Conservation (phyloP, 1,140 invertebrate species). For the Zaprionus kolodkinae region DNA sequence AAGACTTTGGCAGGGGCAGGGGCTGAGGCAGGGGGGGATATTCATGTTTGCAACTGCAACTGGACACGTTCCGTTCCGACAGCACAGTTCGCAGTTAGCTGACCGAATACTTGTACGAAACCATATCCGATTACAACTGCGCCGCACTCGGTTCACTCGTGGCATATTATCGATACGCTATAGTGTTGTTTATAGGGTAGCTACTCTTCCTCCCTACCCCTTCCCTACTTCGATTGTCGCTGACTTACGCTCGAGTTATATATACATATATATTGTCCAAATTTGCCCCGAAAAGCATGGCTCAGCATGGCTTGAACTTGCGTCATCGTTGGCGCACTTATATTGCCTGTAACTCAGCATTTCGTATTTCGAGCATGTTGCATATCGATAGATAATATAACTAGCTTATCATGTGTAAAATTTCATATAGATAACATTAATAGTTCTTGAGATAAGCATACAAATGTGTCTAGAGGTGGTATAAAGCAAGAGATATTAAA, state of each 20-base stretch:
- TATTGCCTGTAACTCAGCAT: neutral
- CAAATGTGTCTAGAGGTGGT: neutral
- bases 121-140: slow-evolving; percentile 23
- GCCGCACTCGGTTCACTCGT: slow-evolving; percentile 28
- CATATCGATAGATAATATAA: neutral
- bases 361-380: neutral
- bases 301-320: neutral
- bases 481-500: neutral
- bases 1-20: neutral
- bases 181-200: slow-evolving; percentile 24
- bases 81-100: neutral
- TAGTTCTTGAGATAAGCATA: neutral
- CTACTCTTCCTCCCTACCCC: neutral
- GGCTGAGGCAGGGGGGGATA: no score
- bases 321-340: neutral
- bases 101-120: slow-evolving; percentile 10
- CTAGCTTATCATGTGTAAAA: neutral
- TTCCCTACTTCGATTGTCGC: no score
- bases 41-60: neutral
- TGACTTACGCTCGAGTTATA: no score
- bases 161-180: slow-evolving; percentile 16
- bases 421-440: neutral
- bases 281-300: neutral
- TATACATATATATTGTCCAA: slow-evolving; percentile 17
- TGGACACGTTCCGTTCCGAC: neutral